A percentile compares a stretch with the other conserved stretches of the same genome.
Conservation (phyloP, 2,113 vertebrate genomes). For the Pardalotus punctatus region DNA sequence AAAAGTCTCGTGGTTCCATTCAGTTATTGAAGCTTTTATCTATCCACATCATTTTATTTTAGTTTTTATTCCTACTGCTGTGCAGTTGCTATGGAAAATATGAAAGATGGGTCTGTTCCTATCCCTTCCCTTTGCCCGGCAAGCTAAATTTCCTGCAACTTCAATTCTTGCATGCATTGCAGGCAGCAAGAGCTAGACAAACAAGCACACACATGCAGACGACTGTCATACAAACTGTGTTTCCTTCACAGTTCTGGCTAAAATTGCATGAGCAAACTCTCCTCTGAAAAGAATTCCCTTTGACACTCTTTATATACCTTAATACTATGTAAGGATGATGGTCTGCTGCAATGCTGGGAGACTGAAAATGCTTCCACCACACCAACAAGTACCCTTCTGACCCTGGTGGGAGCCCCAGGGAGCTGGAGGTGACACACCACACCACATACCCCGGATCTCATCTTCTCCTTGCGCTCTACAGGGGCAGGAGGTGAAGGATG, state of each 20-base stretch:
- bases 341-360: not conserved
- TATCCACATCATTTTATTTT: not conserved
- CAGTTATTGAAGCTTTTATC: slow-evolving; percentile 38
- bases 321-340: accelerated
- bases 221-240: not conserved
- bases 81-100: slow-evolving; percentile 40
- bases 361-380: not conserved
- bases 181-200: not conserved
- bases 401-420: not conserved
- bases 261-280: not conserved
- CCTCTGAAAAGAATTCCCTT: not conserved
- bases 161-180: not conserved
- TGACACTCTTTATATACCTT: not conserved
- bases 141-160: not conserved
- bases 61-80: not conserved
- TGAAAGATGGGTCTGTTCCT: not conserved
- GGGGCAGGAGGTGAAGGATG: accelerated
- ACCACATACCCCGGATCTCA: accelerated
- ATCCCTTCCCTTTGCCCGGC: not conserved
- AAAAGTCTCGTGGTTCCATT: not conserved
- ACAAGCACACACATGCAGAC: not conserved
- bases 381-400: not conserved
- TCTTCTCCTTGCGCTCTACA: accelerated
- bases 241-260: not conserved
- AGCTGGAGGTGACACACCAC: not conserved